A percentile compares a stretch with the other conserved stretches of the same genome.
These are phyloP conservation scores for Chrysoperla carnea DNA, from an alignment of 1,140 invertebrate species.

Conservation along the genomic window DNA sequence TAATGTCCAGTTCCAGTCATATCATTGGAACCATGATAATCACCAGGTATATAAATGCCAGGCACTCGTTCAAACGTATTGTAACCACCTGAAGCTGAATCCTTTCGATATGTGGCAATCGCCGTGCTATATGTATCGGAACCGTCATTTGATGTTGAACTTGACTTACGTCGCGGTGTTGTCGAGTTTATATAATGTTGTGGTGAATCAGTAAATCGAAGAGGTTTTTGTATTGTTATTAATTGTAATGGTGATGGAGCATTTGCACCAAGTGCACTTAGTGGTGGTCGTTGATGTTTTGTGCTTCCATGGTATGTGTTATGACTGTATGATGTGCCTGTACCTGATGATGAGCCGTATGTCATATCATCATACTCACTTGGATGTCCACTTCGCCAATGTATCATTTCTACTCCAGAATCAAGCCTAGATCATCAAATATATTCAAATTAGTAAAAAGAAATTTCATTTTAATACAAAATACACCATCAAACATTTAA, in stretches of 20 bases:
- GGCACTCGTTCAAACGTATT: conserved; percentile 25
- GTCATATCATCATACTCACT: conserved; percentile 25
- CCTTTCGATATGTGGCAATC: conserved; percentile 11
- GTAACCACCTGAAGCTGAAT: conserved; percentile 8
- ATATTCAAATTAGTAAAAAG: too few species aligned
- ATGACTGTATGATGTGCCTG: conserved; percentile 39
- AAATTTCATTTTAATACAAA: too few species aligned
- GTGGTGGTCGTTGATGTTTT: conserved; percentile 51
- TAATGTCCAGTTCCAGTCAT: conserved; percentile 8
- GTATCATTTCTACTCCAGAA: background rate
- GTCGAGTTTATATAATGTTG: conserved; percentile 34
- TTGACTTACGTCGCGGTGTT: conserved; percentile 47
- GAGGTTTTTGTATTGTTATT: conserved; percentile 34
- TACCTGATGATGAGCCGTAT: conserved; percentile 30
- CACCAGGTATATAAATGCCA: conserved; percentile 33
- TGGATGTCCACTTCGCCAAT: conserved; percentile 17
- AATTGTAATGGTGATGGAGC: conserved; percentile 19
- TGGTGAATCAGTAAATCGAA: conserved; percentile 60
- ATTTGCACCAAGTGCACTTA: conserved; percentile 22
- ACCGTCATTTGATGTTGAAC: conserved; percentile 40
- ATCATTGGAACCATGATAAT: conserved; percentile 17
- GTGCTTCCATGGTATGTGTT: conserved; percentile 84
- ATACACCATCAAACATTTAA: too few species aligned
- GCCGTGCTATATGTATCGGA: conserved; percentile 27
- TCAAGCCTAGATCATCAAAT: background rate